phyloP scores from a whole-genome alignment of 2,113 vertebrate species.

The Corythornis cristatus region DNA sequence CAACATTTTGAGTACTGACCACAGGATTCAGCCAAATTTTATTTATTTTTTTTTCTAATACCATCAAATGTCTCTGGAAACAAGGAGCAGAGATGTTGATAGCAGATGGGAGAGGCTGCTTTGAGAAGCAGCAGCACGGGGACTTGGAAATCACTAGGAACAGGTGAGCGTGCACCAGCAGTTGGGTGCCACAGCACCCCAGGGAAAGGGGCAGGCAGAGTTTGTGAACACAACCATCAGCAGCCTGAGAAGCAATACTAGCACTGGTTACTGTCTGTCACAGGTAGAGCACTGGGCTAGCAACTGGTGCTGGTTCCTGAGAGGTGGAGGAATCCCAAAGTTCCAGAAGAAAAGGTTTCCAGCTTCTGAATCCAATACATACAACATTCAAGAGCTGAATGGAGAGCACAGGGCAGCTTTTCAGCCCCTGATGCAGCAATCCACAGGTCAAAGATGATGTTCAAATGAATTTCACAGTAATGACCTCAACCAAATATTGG shows the following conservation, averaged over 20 bases:
- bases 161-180: neutral
- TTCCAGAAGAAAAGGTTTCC: neutral
- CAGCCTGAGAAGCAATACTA: neutral
- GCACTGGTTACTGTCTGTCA: neutral
- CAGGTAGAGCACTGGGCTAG: neutral
- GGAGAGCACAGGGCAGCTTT: neutral
- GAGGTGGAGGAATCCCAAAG: neutral
- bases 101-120: conserved; percentile 1
- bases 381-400: neutral
- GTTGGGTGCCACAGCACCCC: neutral
- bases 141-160: neutral
- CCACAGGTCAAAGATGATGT: neutral
- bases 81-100: neutral
- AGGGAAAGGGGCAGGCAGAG: neutral
- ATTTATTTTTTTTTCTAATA: neutral
- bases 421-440: neutral
- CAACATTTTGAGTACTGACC: neutral
- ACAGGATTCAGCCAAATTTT: neutral
- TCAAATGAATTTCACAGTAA: neutral
- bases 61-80: neutral
- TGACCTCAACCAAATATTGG: neutral
- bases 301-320: neutral
- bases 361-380: neutral
- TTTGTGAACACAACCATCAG: neutral
- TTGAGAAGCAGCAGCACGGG: neutral